phyloP scores from a whole-genome alignment of 2,888 invertebrate genomes.

The Caenorhabditis macrosperma region DNA sequence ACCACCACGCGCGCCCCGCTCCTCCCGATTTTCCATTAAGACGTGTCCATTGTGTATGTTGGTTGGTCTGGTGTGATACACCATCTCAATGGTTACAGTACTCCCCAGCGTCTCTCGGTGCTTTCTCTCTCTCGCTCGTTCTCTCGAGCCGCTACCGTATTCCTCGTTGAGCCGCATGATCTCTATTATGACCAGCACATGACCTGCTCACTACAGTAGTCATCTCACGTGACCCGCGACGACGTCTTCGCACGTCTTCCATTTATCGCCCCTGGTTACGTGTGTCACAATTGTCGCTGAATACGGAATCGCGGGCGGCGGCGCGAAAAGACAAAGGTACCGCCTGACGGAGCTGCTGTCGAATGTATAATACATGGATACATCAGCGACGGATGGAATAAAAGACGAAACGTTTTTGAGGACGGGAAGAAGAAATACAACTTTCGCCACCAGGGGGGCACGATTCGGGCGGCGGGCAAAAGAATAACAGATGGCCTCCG shows the following conservation, averaged over 20 bases:
- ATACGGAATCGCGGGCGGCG: slow-evolving; percentile 2
- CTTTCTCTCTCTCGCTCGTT: background rate
- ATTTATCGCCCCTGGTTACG: slow-evolving; percentile 32
- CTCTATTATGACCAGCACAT: background rate
- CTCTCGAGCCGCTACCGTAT: slow-evolving; percentile 2
- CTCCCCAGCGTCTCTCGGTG: too few species aligned
- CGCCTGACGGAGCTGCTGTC: background rate
- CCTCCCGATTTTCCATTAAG: background rate
- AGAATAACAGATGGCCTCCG: too few species aligned
- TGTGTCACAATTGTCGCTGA: background rate
- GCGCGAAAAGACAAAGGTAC: background rate
- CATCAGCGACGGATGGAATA: slow-evolving; percentile 6
- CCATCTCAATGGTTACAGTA: too few species aligned
- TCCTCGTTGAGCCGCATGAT: background rate
- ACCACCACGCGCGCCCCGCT: slow-evolving; percentile 4
- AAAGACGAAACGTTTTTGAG: slow-evolving; percentile 11
- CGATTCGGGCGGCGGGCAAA: too few species aligned
- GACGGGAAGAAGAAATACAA: background rate
- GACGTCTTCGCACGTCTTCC: background rate
- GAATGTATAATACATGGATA: slow-evolving; percentile 11
- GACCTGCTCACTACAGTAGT: slow-evolving; percentile 14
- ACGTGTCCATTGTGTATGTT: background rate
- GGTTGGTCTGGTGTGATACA: too few species aligned
- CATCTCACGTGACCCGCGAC: background rate
- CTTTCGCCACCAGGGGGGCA: background rate